These are phyloP conservation scores for Oxygymnocypris stewartii DNA, from an alignment of 2,113 vertebrate genomes.

Conservation along the genomic window DNA sequence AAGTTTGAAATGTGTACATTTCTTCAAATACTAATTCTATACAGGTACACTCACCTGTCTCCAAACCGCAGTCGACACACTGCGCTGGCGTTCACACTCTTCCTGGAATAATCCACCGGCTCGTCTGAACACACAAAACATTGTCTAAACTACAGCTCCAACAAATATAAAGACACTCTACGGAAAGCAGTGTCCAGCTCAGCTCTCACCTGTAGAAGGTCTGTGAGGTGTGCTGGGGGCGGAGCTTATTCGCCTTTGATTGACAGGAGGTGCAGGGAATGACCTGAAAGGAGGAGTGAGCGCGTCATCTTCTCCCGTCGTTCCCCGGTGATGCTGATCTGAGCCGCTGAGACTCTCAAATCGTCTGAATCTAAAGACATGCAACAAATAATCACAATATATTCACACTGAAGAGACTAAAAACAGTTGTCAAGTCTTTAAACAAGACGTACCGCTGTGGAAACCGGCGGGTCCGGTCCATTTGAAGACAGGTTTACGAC, in stretches of 20 bases:
- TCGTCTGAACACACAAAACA: slow-evolving; percentile 54
- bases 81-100: slow-evolving; percentile 63
- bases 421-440: not conserved
- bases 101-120: slow-evolving; percentile 76
- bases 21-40: not conserved
- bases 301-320: slow-evolving; percentile 72
- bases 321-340: slow-evolving; percentile 43
- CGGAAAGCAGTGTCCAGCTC: not conserved
- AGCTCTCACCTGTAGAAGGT: slow-evolving; percentile 70
- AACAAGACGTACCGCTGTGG: slow-evolving; percentile 63
- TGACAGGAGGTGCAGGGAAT: slow-evolving; percentile 63
- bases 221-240: slow-evolving; percentile 81
- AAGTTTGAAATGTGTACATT: not conserved
- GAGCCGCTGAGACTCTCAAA: not conserved
- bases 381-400: not conserved
- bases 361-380: slow-evolving; percentile 40
- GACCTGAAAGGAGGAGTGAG: slow-evolving; percentile 76
- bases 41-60: slow-evolving; percentile 74
- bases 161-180: not conserved
- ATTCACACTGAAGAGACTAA: no score
- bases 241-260: slow-evolving; percentile 77
- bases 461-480: slow-evolving; percentile 94
- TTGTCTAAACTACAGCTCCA: no score
- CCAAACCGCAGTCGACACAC: slow-evolving; percentile 78
- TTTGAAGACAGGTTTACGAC: slow-evolving; percentile 91